Conservation (phyloP, 2,888 invertebrate species). For the Cataglyphis rosenhaueri region DNA sequence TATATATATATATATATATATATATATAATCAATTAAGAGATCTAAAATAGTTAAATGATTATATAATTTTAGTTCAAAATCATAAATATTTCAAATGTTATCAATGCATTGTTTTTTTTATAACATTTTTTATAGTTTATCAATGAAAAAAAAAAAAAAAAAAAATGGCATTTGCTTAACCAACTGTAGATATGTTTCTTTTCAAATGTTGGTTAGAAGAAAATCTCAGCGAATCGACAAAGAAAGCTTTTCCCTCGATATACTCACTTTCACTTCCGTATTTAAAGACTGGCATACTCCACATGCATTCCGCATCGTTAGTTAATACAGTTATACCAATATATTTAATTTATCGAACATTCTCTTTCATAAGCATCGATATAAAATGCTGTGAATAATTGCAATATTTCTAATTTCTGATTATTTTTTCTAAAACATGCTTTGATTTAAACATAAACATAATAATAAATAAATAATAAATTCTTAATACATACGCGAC, state of each 20-base stretch:
- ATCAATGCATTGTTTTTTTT: background rate
- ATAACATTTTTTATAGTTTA: background rate
- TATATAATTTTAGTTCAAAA: background rate
- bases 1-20: too few species aligned
- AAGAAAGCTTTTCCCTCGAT: slow-evolving; percentile 76
- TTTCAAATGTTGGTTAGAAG: background rate
- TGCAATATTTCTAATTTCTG: background rate
- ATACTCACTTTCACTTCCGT: slow-evolving; percentile 79
- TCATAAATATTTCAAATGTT: background rate
- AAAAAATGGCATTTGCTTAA: background rate
- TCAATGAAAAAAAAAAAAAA: background rate
- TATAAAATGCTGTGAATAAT: background rate
- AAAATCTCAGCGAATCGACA: slow-evolving; percentile 63
- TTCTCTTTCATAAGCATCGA: background rate
- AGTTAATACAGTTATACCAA: background rate
- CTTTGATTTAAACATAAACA: background rate
- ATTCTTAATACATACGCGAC: background rate
- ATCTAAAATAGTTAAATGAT: background rate
- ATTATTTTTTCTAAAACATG: background rate
- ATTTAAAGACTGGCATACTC: slow-evolving; percentile 62
- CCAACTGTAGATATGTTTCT: slow-evolving; percentile 17
- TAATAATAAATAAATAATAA: too few species aligned
- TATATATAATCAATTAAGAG: background rate
- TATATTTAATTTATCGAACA: slow-evolving; percentile 28
- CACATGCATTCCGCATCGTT: slow-evolving; percentile 47